A percentile compares a stretch with the other conserved stretches of the same genome.
These are phyloP conservation scores for Ladona fulva DNA, from an alignment of 1,140 invertebrate species.

Conservation along the genomic window DNA sequence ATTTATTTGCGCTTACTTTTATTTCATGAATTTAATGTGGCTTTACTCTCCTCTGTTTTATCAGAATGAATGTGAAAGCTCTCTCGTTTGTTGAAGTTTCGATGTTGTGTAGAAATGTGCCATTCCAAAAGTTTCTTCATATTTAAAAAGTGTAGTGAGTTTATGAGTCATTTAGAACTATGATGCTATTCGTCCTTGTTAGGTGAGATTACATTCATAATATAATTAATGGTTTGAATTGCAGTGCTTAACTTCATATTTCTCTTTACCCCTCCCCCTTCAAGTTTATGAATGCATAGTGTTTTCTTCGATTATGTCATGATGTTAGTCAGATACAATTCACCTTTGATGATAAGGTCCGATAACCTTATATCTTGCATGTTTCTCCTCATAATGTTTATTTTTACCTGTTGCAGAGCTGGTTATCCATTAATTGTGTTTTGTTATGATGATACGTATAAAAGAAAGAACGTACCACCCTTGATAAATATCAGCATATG, in stretches of 20 bases:
- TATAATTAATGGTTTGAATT: too few species aligned
- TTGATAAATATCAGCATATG: background rate
- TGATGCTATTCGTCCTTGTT: constrained; percentile 5
- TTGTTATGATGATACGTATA: constrained; percentile 10
- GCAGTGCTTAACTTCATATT: background rate
- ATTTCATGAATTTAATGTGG: background rate
- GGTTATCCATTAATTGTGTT: background rate
- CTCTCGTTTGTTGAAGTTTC: background rate
- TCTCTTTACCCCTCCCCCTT: background rate
- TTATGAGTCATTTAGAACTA: background rate
- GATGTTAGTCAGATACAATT: too few species aligned
- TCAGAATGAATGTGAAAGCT: background rate
- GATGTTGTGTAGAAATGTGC: background rate
- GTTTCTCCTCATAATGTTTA: background rate
- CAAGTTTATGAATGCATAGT: background rate
- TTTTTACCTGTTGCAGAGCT: background rate
- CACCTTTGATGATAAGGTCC: too few species aligned
- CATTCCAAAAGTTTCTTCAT: background rate
- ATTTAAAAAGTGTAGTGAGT: background rate
- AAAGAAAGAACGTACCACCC: background rate
- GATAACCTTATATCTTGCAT: too few species aligned
- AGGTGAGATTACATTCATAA: background rate
- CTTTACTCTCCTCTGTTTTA: background rate
- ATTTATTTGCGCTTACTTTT: background rate
- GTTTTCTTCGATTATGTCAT: too few species aligned